Conservation (phyloP, 2,888 invertebrate species). For the Pinctada fucata region DNA sequence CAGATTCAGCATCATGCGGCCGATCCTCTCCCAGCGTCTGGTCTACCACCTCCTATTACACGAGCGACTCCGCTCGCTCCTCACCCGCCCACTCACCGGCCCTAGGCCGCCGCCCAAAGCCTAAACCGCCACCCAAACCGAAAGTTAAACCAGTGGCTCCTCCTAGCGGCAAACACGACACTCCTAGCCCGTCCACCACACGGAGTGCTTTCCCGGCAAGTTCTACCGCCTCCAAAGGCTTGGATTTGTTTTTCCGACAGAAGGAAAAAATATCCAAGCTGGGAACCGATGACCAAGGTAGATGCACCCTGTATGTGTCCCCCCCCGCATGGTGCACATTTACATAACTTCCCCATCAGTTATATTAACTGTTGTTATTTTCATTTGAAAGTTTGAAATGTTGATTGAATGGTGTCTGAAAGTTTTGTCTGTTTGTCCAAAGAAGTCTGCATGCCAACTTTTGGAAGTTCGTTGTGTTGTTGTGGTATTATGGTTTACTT, state of each 20-base stretch:
- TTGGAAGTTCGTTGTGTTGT: too few relatives aligned
- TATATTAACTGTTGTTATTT: not conserved
- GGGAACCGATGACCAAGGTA: constrained; percentile 65
- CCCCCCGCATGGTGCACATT: constrained; percentile 4
- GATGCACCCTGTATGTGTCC: constrained; percentile 14
- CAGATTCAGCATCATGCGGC: constrained; percentile 45
- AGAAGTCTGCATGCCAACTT: too few relatives aligned
- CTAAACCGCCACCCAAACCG: constrained; percentile 32
- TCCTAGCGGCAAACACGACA: constrained; percentile 17
- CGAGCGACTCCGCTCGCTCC: constrained; percentile 39
- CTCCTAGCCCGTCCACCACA: constrained; percentile 9
- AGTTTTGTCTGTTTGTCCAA: too few relatives aligned
- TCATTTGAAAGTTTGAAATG: not conserved
- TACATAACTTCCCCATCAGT: not conserved
- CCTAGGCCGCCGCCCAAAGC: constrained; percentile 35
- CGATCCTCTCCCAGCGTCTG: constrained; percentile 42
- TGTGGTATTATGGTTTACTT: too few relatives aligned
- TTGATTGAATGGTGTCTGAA: too few relatives aligned
- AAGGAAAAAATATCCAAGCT: constrained; percentile 61
- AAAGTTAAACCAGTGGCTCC: constrained; percentile 18
- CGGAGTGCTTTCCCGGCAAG: constrained; percentile 30
- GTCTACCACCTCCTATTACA: constrained; percentile 40
- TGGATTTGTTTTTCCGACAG: constrained; percentile 66
- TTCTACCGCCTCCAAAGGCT: constrained; percentile 58
- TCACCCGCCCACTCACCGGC: constrained; percentile 39